Conservation (phyloP, 2,113 vertebrate species). For the Tetrax tetrax region DNA sequence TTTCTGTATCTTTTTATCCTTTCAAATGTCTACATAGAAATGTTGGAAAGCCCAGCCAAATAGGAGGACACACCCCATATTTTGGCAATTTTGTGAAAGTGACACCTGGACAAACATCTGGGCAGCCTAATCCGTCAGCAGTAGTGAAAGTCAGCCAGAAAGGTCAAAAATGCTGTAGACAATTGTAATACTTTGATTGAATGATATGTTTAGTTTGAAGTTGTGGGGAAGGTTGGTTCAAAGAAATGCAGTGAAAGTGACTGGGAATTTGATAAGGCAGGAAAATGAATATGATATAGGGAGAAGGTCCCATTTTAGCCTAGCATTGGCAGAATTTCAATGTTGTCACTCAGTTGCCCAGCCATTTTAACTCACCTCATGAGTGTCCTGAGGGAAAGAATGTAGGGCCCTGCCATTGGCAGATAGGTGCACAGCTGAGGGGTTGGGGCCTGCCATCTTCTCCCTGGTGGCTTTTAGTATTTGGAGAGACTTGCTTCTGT, state of each 20-base stretch:
- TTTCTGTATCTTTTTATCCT: conserved; percentile 72
- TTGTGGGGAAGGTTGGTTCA: background rate
- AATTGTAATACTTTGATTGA: conserved; percentile 22
- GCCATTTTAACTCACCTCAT: accelerated
- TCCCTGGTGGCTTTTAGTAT: background rate
- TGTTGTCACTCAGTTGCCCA: background rate
- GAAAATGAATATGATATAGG: background rate
- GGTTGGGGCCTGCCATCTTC: background rate
- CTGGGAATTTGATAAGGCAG: background rate
- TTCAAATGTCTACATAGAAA: conserved; percentile 71
- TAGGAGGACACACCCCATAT: conserved; percentile 73
- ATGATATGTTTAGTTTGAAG: background rate
- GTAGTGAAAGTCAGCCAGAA: conserved; percentile 79
- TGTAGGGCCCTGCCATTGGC: background rate
- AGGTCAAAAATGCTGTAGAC: conserved; percentile 77
- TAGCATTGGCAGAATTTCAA: background rate
- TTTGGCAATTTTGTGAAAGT: conserved; percentile 77
- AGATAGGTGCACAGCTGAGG: background rate
- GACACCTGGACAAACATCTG: conserved; percentile 87
- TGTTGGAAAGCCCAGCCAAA: conserved; percentile 66
- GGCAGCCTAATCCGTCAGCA: conserved; percentile 84
- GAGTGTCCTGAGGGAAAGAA: background rate
- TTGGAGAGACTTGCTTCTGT: background rate
- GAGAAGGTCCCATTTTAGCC: background rate
- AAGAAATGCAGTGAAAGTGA: background rate